Conservation (phyloP, 2,888 invertebrate genomes). For the Athalia rosae region DNA sequence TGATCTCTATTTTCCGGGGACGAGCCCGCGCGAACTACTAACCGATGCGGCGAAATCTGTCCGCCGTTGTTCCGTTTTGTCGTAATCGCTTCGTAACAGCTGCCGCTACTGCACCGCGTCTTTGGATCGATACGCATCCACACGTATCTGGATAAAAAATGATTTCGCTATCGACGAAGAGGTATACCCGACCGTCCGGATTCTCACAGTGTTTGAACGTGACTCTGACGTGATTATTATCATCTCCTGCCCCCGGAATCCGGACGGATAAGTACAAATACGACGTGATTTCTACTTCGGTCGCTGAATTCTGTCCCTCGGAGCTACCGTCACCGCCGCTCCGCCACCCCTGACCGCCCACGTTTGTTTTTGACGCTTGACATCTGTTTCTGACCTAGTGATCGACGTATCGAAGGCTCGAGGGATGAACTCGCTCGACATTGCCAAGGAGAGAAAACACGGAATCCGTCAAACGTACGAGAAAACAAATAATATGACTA, state of each 20-base stretch:
- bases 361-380: conserved; percentile 29
- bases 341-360: background rate
- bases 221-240: too few species aligned
- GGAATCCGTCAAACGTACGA: background rate
- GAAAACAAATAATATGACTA: background rate
- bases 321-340: background rate
- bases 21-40: conserved; percentile 46
- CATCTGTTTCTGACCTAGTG: conserved; percentile 25
- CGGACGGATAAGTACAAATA: too few species aligned
- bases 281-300: background rate
- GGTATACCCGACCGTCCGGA: too few species aligned
- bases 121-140: too few species aligned
- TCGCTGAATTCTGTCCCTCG: background rate
- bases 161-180: too few species aligned
- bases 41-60: conserved; percentile 4
- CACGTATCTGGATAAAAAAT: too few species aligned
- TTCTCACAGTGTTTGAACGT: too few species aligned
- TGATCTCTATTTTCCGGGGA: conserved; percentile 55
- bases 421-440: background rate
- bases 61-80: conserved; percentile 4
- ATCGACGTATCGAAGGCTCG: background rate
- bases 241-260: too few species aligned
- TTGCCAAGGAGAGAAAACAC: background rate
- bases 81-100: background rate
- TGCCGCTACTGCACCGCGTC: background rate